Percentiles rank a stretch among this genome's conserved stretches.
phyloP scores from a whole-genome alignment of 1,140 invertebrate species.

The Drosophila kohkoa region DNA sequence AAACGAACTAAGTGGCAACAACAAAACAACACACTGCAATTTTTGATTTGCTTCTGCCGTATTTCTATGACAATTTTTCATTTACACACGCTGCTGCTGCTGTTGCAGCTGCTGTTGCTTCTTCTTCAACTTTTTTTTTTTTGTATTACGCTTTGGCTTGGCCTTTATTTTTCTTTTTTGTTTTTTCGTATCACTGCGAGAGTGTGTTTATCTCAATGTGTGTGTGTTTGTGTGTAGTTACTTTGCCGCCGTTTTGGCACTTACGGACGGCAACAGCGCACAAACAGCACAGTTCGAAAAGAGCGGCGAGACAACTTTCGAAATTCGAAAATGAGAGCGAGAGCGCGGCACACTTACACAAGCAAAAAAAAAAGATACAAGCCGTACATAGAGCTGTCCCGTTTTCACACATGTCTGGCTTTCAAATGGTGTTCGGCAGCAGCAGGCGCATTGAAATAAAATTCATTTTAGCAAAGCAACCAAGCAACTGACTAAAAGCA shows the following conservation, averaged over 20 bases:
- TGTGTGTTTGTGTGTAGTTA: conserved; percentile 60
- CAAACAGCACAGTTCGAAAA: conserved; percentile 55
- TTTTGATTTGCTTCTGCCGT: conserved; percentile 26
- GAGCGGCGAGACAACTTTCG: conserved; percentile 64
- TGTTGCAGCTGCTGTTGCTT: conserved; percentile 39
- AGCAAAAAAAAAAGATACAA: conserved; percentile 19
- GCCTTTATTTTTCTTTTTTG: conserved; percentile 57
- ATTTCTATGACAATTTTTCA: conserved; percentile 43
- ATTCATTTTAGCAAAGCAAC: conserved; percentile 16
- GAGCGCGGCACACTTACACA: conserved; percentile 27
- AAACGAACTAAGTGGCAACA: conserved; percentile 26
- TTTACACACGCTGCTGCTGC: conserved; percentile 20
- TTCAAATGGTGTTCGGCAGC: conserved; percentile 37
- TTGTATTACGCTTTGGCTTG: conserved; percentile 57
- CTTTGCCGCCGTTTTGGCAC: conserved; percentile 80
- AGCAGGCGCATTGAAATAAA: conserved; percentile 19
- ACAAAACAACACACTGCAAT: conserved; percentile 25
- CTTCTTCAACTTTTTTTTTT: conserved; percentile 35
- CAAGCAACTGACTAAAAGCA: background rate
- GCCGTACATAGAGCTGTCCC: conserved; percentile 47
- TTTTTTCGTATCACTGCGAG: conserved; percentile 50
- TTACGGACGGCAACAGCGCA: conserved; percentile 63
- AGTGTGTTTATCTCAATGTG: conserved; percentile 18
- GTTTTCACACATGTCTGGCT: conserved; percentile 49
- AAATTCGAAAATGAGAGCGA: conserved; percentile 67